These are phyloP conservation scores for Sarotherodon lohbergeri DNA, from an alignment of 2,113 vertebrate genomes.

Conservation along the genomic window DNA sequence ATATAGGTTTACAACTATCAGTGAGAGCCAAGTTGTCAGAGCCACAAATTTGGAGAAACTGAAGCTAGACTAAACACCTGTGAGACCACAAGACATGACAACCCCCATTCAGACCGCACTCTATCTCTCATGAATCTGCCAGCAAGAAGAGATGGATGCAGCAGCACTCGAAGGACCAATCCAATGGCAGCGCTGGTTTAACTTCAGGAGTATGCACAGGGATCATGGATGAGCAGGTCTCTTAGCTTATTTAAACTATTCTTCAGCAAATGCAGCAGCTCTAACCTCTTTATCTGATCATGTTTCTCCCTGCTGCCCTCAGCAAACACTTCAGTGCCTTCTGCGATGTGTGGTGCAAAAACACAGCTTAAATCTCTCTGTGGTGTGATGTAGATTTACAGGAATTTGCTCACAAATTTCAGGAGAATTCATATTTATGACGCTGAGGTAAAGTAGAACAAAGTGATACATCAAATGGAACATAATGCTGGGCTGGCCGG, in stretches of 20 bases:
- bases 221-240: background rate
- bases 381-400: background rate
- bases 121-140: background rate
- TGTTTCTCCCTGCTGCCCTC: background rate
- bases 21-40: background rate
- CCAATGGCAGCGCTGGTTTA: background rate
- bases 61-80: background rate
- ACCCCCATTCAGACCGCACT: background rate
- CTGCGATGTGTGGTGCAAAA: background rate
- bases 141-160: background rate
- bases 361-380: background rate
- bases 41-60: background rate
- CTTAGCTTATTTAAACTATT: background rate
- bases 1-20: background rate
- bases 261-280: background rate
- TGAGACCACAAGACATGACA: background rate
- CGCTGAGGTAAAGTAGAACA: conserved; percentile 51
- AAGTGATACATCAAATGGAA: conserved; percentile 50
- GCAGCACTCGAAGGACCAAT: background rate
- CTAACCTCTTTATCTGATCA: background rate
- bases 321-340: background rate
- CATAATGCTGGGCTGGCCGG: conserved; percentile 38
- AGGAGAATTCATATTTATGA: conserved; percentile 36
- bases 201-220: background rate
- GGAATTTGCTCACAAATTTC: conserved; percentile 19